A percentile compares a stretch with the other conserved stretches of the same genome.
Conservation (phyloP, 2,888 invertebrate species). For the Volucella inanis region DNA sequence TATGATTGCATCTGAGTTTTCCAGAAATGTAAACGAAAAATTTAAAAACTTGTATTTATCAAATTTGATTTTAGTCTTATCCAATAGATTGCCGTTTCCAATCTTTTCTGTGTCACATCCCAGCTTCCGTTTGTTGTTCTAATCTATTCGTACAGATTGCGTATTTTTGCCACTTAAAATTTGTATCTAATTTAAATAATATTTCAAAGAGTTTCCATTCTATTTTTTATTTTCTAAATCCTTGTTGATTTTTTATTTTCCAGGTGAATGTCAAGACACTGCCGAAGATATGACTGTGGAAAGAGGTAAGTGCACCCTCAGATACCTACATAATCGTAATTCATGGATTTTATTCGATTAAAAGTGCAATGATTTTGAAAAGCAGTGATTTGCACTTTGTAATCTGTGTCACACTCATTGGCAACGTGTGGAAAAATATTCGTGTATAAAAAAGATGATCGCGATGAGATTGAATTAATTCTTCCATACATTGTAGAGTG, state of each 20-base stretch:
- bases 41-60: constrained; percentile 60
- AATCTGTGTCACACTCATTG: neutral
- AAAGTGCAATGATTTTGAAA: no score
- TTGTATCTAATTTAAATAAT: constrained; percentile 36
- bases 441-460: no score
- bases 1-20: constrained; percentile 6
- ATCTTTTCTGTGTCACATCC: constrained; percentile 16
- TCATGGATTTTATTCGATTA: neutral
- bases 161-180: constrained; percentile 18
- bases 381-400: neutral
- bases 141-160: neutral
- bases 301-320: constrained; percentile 80
- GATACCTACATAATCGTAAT: constrained; percentile 12
- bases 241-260: constrained; percentile 72
- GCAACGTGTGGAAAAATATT: no score
- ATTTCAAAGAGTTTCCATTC: constrained; percentile 22
- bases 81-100: constrained; percentile 23
- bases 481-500: no score
- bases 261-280: constrained; percentile 83
- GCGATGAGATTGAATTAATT: no score
- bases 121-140: neutral
- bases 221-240: constrained; percentile 49
- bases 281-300: constrained; percentile 83
- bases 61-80: constrained; percentile 44
- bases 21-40: constrained; percentile 64